A percentile compares a stretch with the other conserved stretches of the same genome.
These are phyloP conservation scores for Anser cygnoides DNA, from an alignment of 2,113 vertebrate species.

Conservation along the genomic window DNA sequence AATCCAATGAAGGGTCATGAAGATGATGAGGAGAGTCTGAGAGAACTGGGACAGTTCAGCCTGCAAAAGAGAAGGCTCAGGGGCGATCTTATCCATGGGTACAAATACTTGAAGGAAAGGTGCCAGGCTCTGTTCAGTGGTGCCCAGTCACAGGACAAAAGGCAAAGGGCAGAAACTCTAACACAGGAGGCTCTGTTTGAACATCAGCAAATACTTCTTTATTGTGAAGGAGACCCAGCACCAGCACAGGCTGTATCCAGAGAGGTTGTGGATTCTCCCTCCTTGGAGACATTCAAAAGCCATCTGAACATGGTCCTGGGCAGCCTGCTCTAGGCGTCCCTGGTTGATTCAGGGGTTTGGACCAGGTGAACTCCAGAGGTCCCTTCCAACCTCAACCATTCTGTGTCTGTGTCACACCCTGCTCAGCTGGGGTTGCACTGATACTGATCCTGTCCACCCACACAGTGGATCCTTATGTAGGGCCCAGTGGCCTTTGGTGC, in stretches of 20 bases:
- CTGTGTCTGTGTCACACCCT: fast-evolving
- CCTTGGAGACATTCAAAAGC: neutral
- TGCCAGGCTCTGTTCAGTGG: neutral
- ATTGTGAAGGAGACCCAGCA: neutral
- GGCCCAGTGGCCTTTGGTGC: neutral
- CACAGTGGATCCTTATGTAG: neutral
- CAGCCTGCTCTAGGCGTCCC: neutral
- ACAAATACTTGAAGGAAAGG: neutral
- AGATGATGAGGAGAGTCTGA: neutral
- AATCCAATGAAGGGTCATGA: neutral
- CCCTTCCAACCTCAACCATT: neutral
- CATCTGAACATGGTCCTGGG: neutral
- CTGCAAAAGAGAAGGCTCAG: neutral
- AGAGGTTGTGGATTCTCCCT: neutral
- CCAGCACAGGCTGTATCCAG: neutral
- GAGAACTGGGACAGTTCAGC: neutral
- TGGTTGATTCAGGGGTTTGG: neutral
- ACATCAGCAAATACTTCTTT: neutral
- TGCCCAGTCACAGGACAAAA: neutral
- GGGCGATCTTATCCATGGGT: neutral
- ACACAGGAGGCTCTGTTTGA: neutral
- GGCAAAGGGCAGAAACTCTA: neutral
- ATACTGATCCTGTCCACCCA: neutral
- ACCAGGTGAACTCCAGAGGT: neutral
- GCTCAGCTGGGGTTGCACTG: fast-evolving